Percentiles rank a stretch among this genome's conserved stretches.
These are phyloP conservation scores for Parnassius mnemosyne DNA, from an alignment of 2,888 invertebrate genomes.

Conservation along the genomic window DNA sequence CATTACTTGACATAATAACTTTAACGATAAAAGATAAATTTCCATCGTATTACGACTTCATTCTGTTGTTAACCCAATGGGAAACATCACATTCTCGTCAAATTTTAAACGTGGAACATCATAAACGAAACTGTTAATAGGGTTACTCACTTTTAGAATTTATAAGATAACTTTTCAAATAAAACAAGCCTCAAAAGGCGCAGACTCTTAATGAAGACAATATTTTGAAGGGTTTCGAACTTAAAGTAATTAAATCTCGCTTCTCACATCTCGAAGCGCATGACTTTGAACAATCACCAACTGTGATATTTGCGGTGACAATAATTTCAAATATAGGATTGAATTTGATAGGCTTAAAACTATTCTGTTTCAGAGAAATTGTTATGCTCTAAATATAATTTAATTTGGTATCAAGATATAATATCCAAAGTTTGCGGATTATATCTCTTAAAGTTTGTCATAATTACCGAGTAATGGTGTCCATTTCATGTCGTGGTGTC, in stretches of 20 bases:
- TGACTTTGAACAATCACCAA: conserved; percentile 50
- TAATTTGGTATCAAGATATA: background rate
- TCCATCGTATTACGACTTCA: background rate
- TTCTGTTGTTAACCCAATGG: conserved; percentile 9
- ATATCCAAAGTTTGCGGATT: too few relatives aligned
- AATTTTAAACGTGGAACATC: conserved; percentile 44
- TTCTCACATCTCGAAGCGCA: conserved; percentile 49
- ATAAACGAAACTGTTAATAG: conserved; percentile 59
- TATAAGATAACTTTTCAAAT: conserved; percentile 74
- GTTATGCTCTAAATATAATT: background rate
- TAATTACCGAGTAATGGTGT: too few relatives aligned
- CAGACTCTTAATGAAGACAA: conserved; percentile 69
- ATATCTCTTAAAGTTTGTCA: too few relatives aligned
- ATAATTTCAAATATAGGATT: conserved; percentile 42
- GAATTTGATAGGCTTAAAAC: background rate
- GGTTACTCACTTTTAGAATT: conserved; percentile 66
- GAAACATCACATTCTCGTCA: conserved; percentile 34
- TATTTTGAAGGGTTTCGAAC: conserved; percentile 63
- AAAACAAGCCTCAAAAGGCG: conserved; percentile 69
- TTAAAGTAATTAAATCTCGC: conserved; percentile 66
- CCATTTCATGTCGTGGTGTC: too few relatives aligned
- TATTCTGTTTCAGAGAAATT: background rate
- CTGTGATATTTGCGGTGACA: conserved; percentile 54
- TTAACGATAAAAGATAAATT: background rate
- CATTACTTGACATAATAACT: background rate